Evolutionary conservation across 2,888 invertebrate genomes (phyloP).

Genomic region (Agonum fuliginosum): DNA sequence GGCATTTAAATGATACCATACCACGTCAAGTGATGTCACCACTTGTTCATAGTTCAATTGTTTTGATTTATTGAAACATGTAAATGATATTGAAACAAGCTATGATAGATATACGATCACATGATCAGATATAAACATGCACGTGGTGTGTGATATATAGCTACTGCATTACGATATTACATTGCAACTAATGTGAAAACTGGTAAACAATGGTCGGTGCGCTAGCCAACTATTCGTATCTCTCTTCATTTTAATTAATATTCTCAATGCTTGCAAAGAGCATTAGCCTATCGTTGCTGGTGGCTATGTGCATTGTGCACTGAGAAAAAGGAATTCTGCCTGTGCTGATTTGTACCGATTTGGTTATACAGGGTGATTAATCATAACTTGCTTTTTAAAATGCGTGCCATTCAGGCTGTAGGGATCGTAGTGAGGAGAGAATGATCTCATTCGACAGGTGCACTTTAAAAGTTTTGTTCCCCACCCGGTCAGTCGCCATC

Average conservation of each 20-base stretch:
- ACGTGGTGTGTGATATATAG: too few species aligned
- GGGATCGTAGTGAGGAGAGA: too few species aligned
- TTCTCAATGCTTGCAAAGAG: background rate
- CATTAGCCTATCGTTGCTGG: background rate
- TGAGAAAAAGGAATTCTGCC: too few species aligned
- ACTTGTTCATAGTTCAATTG: slow-evolving; percentile 21
- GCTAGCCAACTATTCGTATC: background rate
- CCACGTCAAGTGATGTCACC: slow-evolving; percentile 27
- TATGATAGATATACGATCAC: slow-evolving; percentile 8
- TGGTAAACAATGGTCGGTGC: background rate
- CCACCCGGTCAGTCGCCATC: too few species aligned
- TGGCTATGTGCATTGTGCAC: too few species aligned
- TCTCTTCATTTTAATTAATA: background rate
- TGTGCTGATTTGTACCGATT: too few species aligned
- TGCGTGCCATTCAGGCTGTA: too few species aligned
- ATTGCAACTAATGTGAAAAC: background rate
- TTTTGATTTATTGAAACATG: slow-evolving; percentile 35
- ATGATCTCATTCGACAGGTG: too few species aligned
- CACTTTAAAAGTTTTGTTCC: too few species aligned
- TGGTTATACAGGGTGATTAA: too few species aligned
- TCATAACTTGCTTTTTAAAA: too few species aligned
- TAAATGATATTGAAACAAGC: slow-evolving; percentile 21
- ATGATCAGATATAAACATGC: background rate
- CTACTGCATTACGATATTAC: background rate
- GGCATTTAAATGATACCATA: slow-evolving; percentile 10